A percentile compares a stretch with the other conserved stretches of the same genome.
Evolutionary conservation across 1,140 invertebrate species (phyloP).

Genomic region (Argopecten irradians): DNA sequence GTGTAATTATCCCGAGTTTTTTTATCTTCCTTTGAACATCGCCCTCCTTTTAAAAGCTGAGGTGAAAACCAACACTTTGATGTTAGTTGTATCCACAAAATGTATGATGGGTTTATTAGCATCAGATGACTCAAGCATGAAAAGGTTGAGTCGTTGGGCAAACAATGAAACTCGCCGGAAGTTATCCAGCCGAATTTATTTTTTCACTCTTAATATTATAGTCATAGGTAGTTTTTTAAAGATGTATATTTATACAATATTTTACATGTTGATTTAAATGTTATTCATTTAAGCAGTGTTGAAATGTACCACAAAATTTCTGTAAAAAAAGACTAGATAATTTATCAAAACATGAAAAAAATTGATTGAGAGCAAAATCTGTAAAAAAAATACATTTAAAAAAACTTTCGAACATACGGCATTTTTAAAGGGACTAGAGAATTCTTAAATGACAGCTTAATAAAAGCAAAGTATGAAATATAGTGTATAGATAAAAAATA

Average conservation of each 20-base stretch:
- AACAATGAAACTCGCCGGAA: background rate
- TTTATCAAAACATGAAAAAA: too few relatives aligned
- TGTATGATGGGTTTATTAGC: slow-evolving; percentile 15
- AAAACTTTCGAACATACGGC: too few relatives aligned
- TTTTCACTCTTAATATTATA: background rate
- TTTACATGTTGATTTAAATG: too few relatives aligned
- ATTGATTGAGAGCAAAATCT: too few relatives aligned
- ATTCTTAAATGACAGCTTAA: too few relatives aligned
- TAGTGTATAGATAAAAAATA: too few relatives aligned
- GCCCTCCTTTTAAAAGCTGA: background rate
- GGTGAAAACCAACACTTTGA: slow-evolving; percentile 4
- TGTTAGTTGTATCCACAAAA: background rate
- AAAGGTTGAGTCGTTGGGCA: background rate
- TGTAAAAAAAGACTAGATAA: too few relatives aligned
- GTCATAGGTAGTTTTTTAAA: background rate
- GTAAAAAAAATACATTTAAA: too few relatives aligned
- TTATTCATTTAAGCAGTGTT: too few relatives aligned
- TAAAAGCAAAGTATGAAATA: too few relatives aligned
- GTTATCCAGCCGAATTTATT: background rate
- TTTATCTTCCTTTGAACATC: slow-evolving; percentile 7
- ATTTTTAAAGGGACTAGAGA: too few relatives aligned
- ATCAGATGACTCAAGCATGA: slow-evolving; percentile 1
- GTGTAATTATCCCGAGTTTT: background rate
- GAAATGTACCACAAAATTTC: too few relatives aligned
- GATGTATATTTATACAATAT: background rate